phyloP scores from a whole-genome alignment of 2,888 invertebrate genomes.

The Chrysina gloriosa region DNA sequence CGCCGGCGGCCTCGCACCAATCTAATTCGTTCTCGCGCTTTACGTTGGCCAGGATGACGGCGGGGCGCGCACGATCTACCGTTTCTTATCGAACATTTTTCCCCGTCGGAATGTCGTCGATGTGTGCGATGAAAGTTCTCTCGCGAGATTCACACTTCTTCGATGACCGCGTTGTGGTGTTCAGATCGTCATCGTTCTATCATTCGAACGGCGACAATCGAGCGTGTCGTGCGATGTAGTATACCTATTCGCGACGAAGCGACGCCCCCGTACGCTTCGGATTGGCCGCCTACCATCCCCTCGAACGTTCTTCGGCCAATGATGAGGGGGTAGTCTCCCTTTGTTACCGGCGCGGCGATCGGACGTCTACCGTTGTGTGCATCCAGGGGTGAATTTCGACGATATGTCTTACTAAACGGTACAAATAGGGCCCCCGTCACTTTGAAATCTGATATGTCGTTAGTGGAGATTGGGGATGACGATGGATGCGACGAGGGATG shows the following conservation, averaged over 20 bases:
- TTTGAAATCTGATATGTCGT: constrained; percentile 61
- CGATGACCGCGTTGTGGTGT: not conserved
- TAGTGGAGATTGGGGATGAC: constrained; percentile 29
- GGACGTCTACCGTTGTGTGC: constrained; percentile 52
- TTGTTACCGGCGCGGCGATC: constrained; percentile 46
- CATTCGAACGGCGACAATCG: not conserved
- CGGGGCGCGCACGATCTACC: not conserved
- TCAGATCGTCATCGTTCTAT: not conserved
- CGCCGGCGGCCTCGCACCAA: constrained; percentile 58
- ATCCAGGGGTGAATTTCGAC: constrained; percentile 51
- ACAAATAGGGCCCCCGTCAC: constrained; percentile 59
- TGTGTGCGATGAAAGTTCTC: not conserved
- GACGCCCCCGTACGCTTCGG: constrained; percentile 39
- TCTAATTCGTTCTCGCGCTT: constrained; percentile 62
- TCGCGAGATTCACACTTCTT: not conserved
- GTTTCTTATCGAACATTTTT: constrained; percentile 17
- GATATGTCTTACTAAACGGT: constrained; percentile 56
- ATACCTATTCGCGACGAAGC: constrained; percentile 41
- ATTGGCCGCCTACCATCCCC: constrained; percentile 47
- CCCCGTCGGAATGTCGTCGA: not conserved
- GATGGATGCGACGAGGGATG: constrained; percentile 41
- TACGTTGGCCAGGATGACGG: constrained; percentile 61
- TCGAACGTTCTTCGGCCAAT: constrained; percentile 43
- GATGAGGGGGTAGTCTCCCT: constrained; percentile 45
- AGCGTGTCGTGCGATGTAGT: not conserved